A percentile compares a stretch with the other conserved stretches of the same genome.
Conservation (phyloP, 2,888 invertebrate species). For the Emmelina monodactyla region DNA sequence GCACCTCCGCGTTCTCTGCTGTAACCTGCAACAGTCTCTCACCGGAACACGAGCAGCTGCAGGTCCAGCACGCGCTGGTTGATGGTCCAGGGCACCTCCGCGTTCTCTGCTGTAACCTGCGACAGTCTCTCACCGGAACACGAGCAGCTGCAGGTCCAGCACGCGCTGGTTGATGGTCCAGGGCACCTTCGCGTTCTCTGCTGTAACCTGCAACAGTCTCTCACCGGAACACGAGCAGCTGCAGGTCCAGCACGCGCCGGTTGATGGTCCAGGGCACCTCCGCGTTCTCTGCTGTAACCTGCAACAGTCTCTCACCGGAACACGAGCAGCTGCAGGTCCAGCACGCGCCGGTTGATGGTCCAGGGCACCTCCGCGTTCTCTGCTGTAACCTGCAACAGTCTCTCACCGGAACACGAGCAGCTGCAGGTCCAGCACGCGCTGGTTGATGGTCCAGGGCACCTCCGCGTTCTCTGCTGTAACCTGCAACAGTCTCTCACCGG, state of each 20-base stretch:
- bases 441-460: constrained; percentile 93
- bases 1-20: constrained; percentile 82
- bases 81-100: constrained; percentile 91
- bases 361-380: constrained; percentile 90
- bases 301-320: constrained; percentile 66
- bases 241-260: constrained; percentile 71
- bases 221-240: constrained; percentile 69
- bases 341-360: constrained; percentile 82
- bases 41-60: constrained; percentile 70
- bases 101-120: no score
- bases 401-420: constrained; percentile 68
- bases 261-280: constrained; percentile 95
- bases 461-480: no score
- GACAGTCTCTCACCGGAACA: constrained; percentile 68
- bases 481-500: no score
- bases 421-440: constrained; percentile 72
- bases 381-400: no score
- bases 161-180: constrained; percentile 89
- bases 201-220: no score
- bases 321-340: constrained; percentile 71
- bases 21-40: no score
- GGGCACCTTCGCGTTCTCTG: constrained; percentile 83
- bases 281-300: no score
- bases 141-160: constrained; percentile 70
- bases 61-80: constrained; percentile 78